A percentile compares a stretch with the other conserved stretches of the same genome.
phyloP scores from a whole-genome alignment of 2,888 invertebrate species.

The Mythimna impura region DNA sequence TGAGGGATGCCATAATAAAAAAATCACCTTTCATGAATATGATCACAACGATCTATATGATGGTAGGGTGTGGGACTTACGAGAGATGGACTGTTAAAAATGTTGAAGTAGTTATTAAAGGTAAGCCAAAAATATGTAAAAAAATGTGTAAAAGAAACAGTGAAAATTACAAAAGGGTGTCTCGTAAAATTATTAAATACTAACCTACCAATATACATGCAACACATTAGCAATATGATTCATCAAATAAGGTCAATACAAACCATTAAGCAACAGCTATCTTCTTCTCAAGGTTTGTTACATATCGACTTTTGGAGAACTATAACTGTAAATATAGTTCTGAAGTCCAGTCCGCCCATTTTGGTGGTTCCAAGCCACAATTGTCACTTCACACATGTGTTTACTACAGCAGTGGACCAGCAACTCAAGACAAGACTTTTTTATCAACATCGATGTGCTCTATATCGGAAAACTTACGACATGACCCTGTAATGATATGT shows the following conservation, averaged over 20 bases:
- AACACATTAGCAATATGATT: conserved; percentile 44
- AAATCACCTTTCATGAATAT: conserved; percentile 6
- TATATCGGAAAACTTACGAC: conserved; percentile 51
- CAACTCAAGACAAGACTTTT: conserved; percentile 22
- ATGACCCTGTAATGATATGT: conserved; percentile 58
- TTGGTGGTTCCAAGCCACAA: conserved; percentile 51
- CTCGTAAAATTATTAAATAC: conserved; percentile 32
- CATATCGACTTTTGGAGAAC: conserved; percentile 58
- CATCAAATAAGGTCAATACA: conserved; percentile 45
- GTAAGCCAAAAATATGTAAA: conserved; percentile 37
- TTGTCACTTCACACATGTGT: conserved; percentile 56
- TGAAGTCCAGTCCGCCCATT: conserved; percentile 56
- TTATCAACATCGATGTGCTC: conserved; percentile 41
- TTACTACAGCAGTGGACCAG: conserved; percentile 41
- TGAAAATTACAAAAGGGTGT: conserved; percentile 34
- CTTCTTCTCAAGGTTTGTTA: conserved; percentile 32
- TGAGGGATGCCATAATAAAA: conserved; percentile 33
- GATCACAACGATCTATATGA: conserved; percentile 28
- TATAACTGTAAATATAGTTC: conserved; percentile 52
- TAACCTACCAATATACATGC: conserved; percentile 39
- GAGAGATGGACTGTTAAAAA: conserved; percentile 48
- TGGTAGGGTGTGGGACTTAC: conserved; percentile 33
- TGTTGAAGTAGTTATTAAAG: conserved; percentile 30
- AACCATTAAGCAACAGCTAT: conserved; percentile 44
- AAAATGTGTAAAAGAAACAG: conserved; percentile 53